Evolutionary conservation across 2,113 vertebrate species (phyloP), one percentile per base, ranked within the genome.

Genomic region (Peromyscus polionotus): DNA sequence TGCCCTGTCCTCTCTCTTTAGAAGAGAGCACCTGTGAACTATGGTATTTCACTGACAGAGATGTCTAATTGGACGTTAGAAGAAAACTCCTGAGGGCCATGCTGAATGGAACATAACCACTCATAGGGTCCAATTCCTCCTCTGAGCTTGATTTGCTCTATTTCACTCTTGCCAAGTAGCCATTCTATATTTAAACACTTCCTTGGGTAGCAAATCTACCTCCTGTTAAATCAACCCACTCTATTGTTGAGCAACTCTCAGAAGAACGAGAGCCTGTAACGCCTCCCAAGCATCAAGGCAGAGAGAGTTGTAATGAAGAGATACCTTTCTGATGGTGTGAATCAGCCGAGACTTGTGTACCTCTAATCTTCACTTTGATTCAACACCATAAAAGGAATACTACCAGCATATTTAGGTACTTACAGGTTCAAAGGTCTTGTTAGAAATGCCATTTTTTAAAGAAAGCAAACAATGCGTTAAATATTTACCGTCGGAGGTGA

Each of bases 401-500:
- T 24, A 42, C 61, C 39, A 77, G 68, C 51, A 2, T 75, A 63
- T 11, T 36, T 42, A 80, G 16, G 39, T 72, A 73, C 19, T 87
- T 73, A 48, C 10, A 28, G 67, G 75, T 84, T 70, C 33, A 84
- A 95, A 94, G 19, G 12, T 77, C 68, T 36, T 63, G 5, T 51
- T 91, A 79, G n/a, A 72, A 51, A 3, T 80, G 13, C 1, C 70
- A 84, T 84, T 90, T 72, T 76, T 96, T 42, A 4, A 42, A 96
- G 76, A 22, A 95, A 88, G 51, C 1, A 75, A 59, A 57, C 28
- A 51, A 73, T 54, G 76, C 57, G 89, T 61, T 68, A 54, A 68
- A 51, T 93, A 51, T 97, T 99, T 97, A 99, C 99, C 98, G 98
- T 98, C 76, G 99, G 98, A n/a, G 99, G 98, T 67, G 99, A 98